These are phyloP conservation scores for Bagarius yarrelli DNA, from an alignment of 2,113 vertebrate genomes.

Conservation along the genomic window DNA sequence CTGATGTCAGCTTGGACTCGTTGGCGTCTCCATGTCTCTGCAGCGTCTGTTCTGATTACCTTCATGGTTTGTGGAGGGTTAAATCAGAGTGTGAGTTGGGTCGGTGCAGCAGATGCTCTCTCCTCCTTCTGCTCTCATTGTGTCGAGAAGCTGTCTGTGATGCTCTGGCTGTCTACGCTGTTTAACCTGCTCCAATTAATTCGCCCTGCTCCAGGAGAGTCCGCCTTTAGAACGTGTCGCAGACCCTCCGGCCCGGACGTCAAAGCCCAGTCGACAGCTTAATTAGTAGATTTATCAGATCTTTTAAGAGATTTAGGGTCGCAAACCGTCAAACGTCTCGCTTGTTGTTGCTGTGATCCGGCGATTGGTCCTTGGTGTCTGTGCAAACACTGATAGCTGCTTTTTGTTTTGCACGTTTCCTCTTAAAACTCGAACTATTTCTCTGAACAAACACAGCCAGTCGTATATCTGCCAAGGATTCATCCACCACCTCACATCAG, in stretches of 20 bases:
- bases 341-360: not conserved
- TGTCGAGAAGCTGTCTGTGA: conserved; percentile 61
- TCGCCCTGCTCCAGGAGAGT: conserved; percentile 49
- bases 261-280: conserved; percentile 7
- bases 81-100: conserved; percentile 45
- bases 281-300: conserved; percentile 36
- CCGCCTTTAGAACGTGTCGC: conserved; percentile 19
- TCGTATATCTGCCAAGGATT: conserved; percentile 63
- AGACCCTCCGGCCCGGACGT: conserved; percentile 13
- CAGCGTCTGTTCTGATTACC: conserved; percentile 26
- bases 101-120: conserved; percentile 57
- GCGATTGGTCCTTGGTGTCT: conserved; percentile 58
- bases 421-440: conserved; percentile 55
- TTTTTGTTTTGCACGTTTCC: conserved; percentile 62
- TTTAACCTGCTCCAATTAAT: conserved; percentile 66
- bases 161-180: conserved; percentile 46
- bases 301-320: conserved; percentile 12
- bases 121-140: conserved; percentile 65
- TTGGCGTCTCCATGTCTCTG: not conserved
- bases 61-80: conserved; percentile 38
- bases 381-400: conserved; percentile 72
- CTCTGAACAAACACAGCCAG: conserved; percentile 68
- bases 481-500: conserved; percentile 52
- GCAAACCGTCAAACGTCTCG: not conserved
- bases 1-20: no score